Conservation (phyloP, 64 coral and sea anemone genomes). For the Porites lutea region DNA sequence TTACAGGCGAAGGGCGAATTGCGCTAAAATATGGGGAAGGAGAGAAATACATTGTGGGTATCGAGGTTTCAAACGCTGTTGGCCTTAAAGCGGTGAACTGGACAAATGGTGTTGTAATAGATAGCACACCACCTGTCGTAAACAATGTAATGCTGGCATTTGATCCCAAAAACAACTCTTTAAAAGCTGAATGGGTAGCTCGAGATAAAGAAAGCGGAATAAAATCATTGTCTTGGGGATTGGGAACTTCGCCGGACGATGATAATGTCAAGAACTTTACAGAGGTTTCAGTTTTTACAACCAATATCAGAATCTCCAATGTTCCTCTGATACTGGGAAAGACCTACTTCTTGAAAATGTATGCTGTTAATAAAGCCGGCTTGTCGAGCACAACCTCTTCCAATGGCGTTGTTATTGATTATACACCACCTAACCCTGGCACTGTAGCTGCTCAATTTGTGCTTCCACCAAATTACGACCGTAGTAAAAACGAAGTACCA, state of each 20-base stretch:
- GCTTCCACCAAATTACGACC: conserved; percentile 86
- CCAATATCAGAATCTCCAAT: conserved; percentile 39
- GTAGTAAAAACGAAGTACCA: conserved; percentile 78
- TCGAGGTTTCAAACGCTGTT: conserved; percentile 85
- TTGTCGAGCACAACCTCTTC: conserved; percentile 72
- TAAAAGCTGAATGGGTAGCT: conserved; percentile 72
- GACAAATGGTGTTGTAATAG: conserved; percentile 86
- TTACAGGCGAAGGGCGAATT: conserved; percentile 80
- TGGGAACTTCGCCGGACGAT: conserved; percentile 72
- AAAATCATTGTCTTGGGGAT: conserved; percentile 65
- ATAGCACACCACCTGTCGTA: conserved; percentile 83
- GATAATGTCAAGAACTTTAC: conserved; percentile 73
- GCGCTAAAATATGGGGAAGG: conserved; percentile 64
- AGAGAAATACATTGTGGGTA: conserved; percentile 75
- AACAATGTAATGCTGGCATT: conserved; percentile 69
- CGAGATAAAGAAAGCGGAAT: conserved; percentile 83
- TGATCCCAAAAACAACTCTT: conserved; percentile 58
- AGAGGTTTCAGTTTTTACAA: neutral
- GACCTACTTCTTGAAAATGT: conserved; percentile 83
- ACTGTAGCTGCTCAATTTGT: conserved; percentile 85
- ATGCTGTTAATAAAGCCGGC: conserved; percentile 79
- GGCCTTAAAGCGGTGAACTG: conserved; percentile 63
- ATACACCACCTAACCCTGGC: conserved; percentile 75
- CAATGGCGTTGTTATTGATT: conserved; percentile 91
- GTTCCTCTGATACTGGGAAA: conserved; percentile 63